phyloP scores from a whole-genome alignment of 2,113 vertebrate genomes.

The Gadus chalcogrammus region DNA sequence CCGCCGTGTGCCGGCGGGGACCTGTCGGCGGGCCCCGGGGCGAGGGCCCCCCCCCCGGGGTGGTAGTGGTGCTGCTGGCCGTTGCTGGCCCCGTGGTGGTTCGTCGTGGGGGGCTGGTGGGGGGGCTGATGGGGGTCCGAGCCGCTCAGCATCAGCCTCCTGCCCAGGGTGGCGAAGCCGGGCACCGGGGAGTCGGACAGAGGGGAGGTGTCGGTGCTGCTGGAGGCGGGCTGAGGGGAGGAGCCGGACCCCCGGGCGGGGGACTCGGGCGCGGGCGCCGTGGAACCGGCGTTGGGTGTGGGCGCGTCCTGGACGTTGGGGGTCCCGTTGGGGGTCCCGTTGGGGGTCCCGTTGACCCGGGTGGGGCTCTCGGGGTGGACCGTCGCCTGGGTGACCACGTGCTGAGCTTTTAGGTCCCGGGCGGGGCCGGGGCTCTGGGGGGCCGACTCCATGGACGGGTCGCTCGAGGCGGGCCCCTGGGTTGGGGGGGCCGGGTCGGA shows the following conservation, averaged over 20 bases:
- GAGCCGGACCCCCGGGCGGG: constrained; percentile 44
- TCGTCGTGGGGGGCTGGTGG: constrained; percentile 15
- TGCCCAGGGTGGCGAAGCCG: constrained; percentile 73
- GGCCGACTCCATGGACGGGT: constrained; percentile 22
- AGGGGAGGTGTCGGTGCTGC: constrained; percentile 69
- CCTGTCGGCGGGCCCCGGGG: constrained; percentile 6
- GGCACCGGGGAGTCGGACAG: constrained; percentile 66
- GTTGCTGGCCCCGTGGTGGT: constrained; percentile 28
- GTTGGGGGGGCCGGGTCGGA: constrained; percentile 20
- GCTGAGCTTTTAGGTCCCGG: constrained; percentile 24
- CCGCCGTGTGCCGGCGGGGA: constrained; percentile 38
- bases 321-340: constrained; percentile 31
- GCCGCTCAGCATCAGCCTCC: constrained; percentile 69
- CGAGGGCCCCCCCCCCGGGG: constrained; percentile 44
- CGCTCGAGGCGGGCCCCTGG: background rate
- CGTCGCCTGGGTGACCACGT: constrained; percentile 14
- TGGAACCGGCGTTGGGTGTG: constrained; percentile 25
- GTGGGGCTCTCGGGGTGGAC: constrained; percentile 38
- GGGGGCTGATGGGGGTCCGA: constrained; percentile 40
- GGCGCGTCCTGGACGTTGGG: constrained; percentile 34
- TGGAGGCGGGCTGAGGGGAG: constrained; percentile 48
- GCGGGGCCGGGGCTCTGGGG: constrained; percentile 18
- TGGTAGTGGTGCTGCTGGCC: constrained; percentile 41
- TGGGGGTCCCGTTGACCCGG: constrained; percentile 6
- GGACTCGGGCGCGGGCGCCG: constrained; percentile 32